A percentile compares a stretch with the other conserved stretches of the same genome.
Evolutionary conservation across 2,888 invertebrate species (phyloP).

Genomic region (Congeria kusceri): DNA sequence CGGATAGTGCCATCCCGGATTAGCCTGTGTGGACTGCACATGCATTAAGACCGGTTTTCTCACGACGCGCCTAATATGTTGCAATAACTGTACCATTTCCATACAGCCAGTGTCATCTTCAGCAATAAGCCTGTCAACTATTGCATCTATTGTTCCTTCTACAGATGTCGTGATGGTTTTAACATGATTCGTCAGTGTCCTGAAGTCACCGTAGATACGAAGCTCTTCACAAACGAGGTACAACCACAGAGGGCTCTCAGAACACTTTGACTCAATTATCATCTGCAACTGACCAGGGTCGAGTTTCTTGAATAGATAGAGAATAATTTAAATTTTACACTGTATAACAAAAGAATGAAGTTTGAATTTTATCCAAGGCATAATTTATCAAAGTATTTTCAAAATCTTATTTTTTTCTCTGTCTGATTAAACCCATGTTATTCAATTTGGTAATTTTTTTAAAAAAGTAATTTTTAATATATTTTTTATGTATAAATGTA

Average conservation of each 20-base stretch:
- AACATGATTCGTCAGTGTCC: conserved; percentile 75
- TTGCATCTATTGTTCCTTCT: conserved; percentile 70
- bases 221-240: conserved; percentile 81
- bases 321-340: neutral
- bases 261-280: conserved; percentile 70
- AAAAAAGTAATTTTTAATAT: too few species aligned
- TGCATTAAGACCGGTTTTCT: too few species aligned
- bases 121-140: conserved; percentile 72
- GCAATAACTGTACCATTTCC: conserved; percentile 74
- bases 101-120: conserved; percentile 78
- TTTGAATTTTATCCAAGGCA: too few species aligned
- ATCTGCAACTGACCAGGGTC: conserved; percentile 72
- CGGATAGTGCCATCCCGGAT: too few species aligned
- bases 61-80: too few species aligned
- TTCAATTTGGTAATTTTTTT: too few species aligned
- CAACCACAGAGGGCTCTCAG: conserved; percentile 81
- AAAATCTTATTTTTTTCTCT: too few species aligned
- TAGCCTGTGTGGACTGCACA: too few species aligned
- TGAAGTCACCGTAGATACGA: conserved; percentile 82
- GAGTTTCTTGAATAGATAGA: conserved; percentile 71
- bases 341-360: too few species aligned
- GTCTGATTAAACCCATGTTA: too few species aligned
- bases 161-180: conserved; percentile 72
- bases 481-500: too few species aligned
- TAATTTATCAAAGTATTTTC: too few species aligned